Evolutionary conservation across 2,797 vertebrate species (phyloP), one percentile per base, ranked within the genome.

Genomic region (Scarus forsteni): DNA sequence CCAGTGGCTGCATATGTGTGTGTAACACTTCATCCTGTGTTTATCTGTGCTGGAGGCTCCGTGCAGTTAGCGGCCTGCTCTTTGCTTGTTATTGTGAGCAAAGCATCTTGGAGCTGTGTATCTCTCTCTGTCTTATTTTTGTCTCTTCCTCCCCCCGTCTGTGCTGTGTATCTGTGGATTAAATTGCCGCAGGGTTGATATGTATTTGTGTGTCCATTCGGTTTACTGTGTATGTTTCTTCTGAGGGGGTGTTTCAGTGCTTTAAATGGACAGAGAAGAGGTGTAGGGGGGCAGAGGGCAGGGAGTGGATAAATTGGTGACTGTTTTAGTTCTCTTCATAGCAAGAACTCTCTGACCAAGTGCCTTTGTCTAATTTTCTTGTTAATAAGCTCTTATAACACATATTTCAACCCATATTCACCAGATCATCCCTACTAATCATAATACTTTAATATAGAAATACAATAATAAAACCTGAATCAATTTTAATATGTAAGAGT

Each of bases 71-170:
- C 54, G 70, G 53, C 57, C 12, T 51, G 63, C 66, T 79, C 73
- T 59, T 55, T 80, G 86, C 81, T 80, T 88, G 81, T 89, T 85
- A 87, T 80, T 85, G 66, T 55, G 50, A 89, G 73, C 64, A 82
- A 85, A 89, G 85, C 67, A 58, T 81, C 80, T 88, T 83, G 73
- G 40, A 84, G 83, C 76, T 66, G 49, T 78, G 36, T 67, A 60
- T 88, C 62, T 69, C 71, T 58, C 64, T 75, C 57, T 75, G 45
- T 50, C 54, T 68, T 10, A n/a, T n/a, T n/a, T 46, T 11, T 52
- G 15, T 52, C 18, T 70, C 10, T 58, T 11, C 43, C 27, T n/a
- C n/a, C n/a, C n/a, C 53, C 10, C 61, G 16, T 52, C 46, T 52
- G 10, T 60, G 66, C 67, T 68, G 51, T 72, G 75, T 75, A 67